Percentiles rank a stretch among this genome's conserved stretches.
phyloP scores from a whole-genome alignment of 2,888 invertebrate genomes.

The Therioaphis trifolii region DNA sequence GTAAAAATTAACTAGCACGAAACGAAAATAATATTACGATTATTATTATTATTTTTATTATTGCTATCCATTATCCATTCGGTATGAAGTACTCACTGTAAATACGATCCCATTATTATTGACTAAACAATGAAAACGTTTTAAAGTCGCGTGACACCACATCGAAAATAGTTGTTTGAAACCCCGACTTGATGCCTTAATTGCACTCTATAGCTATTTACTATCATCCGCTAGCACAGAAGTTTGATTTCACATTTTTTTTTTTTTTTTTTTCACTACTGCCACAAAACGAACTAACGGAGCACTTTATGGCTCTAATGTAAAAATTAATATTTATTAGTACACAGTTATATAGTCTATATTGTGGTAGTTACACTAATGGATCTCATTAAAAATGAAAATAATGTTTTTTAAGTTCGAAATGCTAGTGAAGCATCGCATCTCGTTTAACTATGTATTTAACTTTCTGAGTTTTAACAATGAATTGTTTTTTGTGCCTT shows the following conservation, averaged over 20 bases:
- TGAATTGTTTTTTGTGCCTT: no score
- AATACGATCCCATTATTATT: constrained; percentile 18
- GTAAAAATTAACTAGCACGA: not conserved
- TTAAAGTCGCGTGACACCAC: constrained; percentile 44
- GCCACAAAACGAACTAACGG: not conserved
- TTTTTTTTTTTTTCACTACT: not conserved
- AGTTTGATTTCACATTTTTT: not conserved
- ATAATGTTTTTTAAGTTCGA: not conserved
- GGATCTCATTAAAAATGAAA: not conserved
- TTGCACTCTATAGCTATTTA: constrained; percentile 16
- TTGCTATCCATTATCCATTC: not conserved
- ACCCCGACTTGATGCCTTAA: constrained; percentile 18
- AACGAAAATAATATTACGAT: not conserved
- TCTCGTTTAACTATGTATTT: no score
- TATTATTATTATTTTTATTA: no score
- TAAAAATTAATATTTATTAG: not conserved
- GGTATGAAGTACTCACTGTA: not conserved
- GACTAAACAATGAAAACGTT: constrained; percentile 58
- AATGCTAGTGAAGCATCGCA: no score
- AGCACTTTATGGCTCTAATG: not conserved
- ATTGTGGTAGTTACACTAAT: not conserved
- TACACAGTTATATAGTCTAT: not conserved
- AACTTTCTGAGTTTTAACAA: no score
- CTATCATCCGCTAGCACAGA: not conserved
- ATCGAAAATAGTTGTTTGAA: constrained; percentile 33